Evolutionary conservation across 2,888 invertebrate genomes (phyloP), one percentile per base, ranked within the genome.

Genomic region (Pyrochroa serraticornis): DNA sequence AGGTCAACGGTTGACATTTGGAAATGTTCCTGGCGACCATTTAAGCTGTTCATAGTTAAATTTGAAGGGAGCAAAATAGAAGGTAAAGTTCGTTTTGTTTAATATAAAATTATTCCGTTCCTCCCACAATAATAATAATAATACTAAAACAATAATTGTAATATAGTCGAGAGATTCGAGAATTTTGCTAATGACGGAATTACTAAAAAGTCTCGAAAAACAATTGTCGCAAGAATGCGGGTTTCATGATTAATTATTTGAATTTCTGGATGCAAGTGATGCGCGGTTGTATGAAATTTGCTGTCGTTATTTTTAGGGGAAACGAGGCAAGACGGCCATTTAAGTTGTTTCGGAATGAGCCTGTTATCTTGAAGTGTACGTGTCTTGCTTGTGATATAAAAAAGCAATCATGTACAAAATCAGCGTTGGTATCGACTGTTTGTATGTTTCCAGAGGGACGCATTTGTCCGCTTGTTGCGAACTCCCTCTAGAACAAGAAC

Each of bases 381-480:
- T 79, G 79, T 77, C 77, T 74, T 77, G 78, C 74, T 76, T 72
- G 75, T 71, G 76, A 79, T 79, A 79, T 78, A 79, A 79, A 79
- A 79, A 79, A 76, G 79, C 79, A 79, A 79, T 79, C 79, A 78
- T 78, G 78, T 79, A 78, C 78, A 78, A 78, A 79, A 79, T 79
- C 79, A 78, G 77, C 73, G 76, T 74, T 72, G 69, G 74, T 77
- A 78, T 78, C 77, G 79, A 79, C 77, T 77, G 76, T 79, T 78
- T 74, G 75, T 75, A 79, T 79, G 78, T 79, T 77, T 75, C 79
- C 79, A 69, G 72, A 73, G 79, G 79, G 79, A 79, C 76, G 73
- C 79, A 79, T 79, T 79, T 78, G 77, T 78, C 72, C 74, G 72
- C 74, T 74, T 71, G 75, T 73, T 76, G 71, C 72, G 70, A 71